Evolutionary conservation across 2,797 vertebrate genomes (phyloP).

Genomic region (Poeciliopsis infans): DNA sequence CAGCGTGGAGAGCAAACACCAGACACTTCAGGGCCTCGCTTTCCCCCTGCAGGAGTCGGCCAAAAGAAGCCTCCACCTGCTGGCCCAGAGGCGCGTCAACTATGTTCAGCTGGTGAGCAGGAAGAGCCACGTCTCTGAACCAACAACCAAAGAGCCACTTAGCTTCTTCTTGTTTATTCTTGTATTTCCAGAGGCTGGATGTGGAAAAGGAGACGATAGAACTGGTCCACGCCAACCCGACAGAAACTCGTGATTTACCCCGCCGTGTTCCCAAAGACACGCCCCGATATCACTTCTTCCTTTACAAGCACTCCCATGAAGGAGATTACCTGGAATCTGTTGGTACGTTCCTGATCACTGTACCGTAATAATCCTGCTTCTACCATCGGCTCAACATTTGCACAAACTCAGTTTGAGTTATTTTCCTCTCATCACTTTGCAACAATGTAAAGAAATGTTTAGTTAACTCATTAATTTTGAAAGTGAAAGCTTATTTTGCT

Average conservation of each 20-base stretch:
- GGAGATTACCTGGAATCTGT: constrained; percentile 94
- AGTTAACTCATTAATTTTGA: not conserved
- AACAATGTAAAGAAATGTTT: not conserved
- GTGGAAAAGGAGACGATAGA: constrained; percentile 93
- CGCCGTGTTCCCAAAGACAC: constrained; percentile 90
- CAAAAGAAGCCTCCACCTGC: constrained; percentile 87
- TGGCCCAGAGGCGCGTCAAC: constrained; percentile 89
- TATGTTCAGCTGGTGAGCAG: constrained; percentile 94
- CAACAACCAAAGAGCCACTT: not conserved
- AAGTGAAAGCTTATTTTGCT: not conserved
- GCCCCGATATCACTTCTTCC: constrained; percentile 97
- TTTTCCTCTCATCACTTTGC: not conserved
- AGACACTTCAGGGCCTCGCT: constrained; percentile 93
- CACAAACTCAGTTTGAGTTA: not conserved
- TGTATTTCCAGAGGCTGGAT: constrained; percentile 83
- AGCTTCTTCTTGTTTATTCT: not conserved
- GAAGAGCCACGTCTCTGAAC: not conserved
- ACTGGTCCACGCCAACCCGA: constrained; percentile 91
- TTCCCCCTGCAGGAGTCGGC: constrained; percentile 92
- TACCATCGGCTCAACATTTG: not conserved
- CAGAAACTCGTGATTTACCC: constrained; percentile 88
- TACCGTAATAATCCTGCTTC: constrained; percentile 11
- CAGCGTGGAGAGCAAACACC: constrained; percentile 94
- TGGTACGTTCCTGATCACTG: constrained; percentile 78
- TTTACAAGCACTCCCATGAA: constrained; percentile 95